These are phyloP conservation scores for Excalfactoria chinensis DNA, from an alignment of 2,113 vertebrate species.

Conservation along the genomic window DNA sequence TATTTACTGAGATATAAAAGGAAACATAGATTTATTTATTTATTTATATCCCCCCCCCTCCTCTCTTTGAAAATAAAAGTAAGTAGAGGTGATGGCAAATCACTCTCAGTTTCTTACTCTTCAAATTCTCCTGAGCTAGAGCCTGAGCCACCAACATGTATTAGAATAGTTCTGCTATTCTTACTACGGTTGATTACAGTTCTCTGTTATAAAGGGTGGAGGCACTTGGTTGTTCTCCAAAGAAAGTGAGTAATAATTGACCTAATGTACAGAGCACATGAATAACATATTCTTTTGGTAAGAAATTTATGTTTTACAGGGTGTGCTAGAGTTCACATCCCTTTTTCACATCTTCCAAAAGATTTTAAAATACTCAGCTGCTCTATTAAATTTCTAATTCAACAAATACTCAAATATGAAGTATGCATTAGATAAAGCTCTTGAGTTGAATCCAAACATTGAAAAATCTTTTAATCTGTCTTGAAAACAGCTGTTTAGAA, in stretches of 20 bases:
- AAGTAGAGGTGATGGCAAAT: constrained; percentile 49
- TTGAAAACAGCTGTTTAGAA: constrained; percentile 66
- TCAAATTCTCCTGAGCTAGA: constrained; percentile 30
- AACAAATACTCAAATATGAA: constrained; percentile 71
- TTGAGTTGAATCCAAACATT: constrained; percentile 60
- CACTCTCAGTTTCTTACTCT: constrained; percentile 35
- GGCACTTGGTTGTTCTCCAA: constrained; percentile 78
- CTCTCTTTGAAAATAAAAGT: constrained; percentile 19
- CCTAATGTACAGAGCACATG: constrained; percentile 83
- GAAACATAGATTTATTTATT: constrained; percentile 1
- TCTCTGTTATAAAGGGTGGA: constrained; percentile 79
- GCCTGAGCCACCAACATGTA: constrained; percentile 32
- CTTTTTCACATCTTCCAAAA: constrained; percentile 76
- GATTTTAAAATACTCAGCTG: constrained; percentile 77
- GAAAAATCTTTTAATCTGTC: constrained; percentile 57
- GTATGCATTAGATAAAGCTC: constrained; percentile 65
- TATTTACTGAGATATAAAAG: constrained; percentile 66
- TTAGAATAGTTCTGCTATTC: constrained; percentile 63
- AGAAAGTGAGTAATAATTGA: constrained; percentile 86
- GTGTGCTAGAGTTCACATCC: constrained; percentile 80
- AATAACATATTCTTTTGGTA: constrained; percentile 82
- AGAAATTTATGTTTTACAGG: constrained; percentile 78
- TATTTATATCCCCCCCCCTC: neutral
- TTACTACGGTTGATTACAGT: constrained; percentile 74
- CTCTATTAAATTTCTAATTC: constrained; percentile 76